Evolutionary conservation across 2,797 vertebrate genomes (phyloP).

Genomic region (Sebastes goodei): DNA sequence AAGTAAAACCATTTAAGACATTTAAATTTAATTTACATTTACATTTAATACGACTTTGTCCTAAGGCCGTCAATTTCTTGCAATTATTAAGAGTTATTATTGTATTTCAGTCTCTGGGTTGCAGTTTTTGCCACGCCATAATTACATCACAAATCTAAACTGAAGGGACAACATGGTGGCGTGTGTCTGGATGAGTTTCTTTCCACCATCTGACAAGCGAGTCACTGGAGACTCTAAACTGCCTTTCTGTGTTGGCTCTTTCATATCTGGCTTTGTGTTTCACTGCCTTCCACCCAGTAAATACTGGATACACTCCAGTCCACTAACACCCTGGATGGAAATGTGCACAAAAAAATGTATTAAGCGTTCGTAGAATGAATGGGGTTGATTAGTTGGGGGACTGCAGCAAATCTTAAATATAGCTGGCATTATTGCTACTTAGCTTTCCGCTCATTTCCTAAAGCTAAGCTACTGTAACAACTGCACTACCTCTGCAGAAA

Average conservation of each 20-base stretch:
- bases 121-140: not conserved
- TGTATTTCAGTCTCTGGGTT: not conserved
- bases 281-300: conserved; percentile 6
- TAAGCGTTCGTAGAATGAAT: not conserved
- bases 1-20: not conserved
- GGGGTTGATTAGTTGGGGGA: not conserved
- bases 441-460: not conserved
- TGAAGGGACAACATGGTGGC: not conserved
- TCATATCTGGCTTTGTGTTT: conserved; percentile 36
- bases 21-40: not conserved
- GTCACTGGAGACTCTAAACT: conserved; percentile 35
- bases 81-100: not conserved
- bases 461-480: not conserved
- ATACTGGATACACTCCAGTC: conserved; percentile 1
- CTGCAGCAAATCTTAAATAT: not conserved
- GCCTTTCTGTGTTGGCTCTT: conserved; percentile 24
- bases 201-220: conserved; percentile 20
- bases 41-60: not conserved
- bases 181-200: conserved; percentile 12
- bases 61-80: not conserved
- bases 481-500: not conserved
- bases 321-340: not conserved
- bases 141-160: conserved; percentile 25
- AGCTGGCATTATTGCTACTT: not conserved
- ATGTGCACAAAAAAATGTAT: not conserved